A percentile compares a stretch with the other conserved stretches of the same genome.
These are phyloP conservation scores for Leptodactylus fallax DNA, from an alignment of 2,797 vertebrate genomes.

Conservation along the genomic window DNA sequence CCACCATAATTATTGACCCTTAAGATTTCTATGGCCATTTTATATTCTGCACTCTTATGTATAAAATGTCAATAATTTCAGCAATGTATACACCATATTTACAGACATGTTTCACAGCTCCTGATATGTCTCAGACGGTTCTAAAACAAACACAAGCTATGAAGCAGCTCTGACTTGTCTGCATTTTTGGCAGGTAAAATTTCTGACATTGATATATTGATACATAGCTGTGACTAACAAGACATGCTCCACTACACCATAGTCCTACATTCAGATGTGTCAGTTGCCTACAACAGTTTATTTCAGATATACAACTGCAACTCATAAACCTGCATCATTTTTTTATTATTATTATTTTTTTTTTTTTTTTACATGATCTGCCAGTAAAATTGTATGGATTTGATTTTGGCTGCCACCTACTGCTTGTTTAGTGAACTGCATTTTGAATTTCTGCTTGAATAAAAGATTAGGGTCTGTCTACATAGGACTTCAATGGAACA, in stretches of 20 bases:
- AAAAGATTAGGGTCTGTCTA: background rate
- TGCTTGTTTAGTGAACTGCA: background rate
- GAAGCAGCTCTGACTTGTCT: too few species aligned
- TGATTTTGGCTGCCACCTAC: background rate
- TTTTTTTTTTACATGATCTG: background rate
- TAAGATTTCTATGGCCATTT: too few species aligned
- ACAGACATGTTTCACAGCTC: too few species aligned
- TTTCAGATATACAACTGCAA: background rate
- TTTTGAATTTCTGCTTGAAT: background rate
- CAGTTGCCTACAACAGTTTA: background rate
- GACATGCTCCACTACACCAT: background rate
- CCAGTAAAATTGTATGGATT: background rate
- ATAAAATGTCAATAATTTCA: background rate
- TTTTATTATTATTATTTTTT: background rate
- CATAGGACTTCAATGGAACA: too few species aligned
- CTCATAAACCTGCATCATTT: background rate
- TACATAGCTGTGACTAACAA: background rate
- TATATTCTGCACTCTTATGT: background rate
- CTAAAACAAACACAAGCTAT: too few species aligned
- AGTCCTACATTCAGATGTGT: background rate
- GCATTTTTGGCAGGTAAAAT: too few species aligned
- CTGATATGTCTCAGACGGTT: too few species aligned
- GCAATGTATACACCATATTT: background rate
- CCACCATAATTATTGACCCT: too few species aligned
- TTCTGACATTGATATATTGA: too few species aligned